Evolutionary conservation across 2,888 invertebrate genomes (phyloP), one percentile per base, ranked within the genome.

Genomic region (Agriopis aurantiaria): DNA sequence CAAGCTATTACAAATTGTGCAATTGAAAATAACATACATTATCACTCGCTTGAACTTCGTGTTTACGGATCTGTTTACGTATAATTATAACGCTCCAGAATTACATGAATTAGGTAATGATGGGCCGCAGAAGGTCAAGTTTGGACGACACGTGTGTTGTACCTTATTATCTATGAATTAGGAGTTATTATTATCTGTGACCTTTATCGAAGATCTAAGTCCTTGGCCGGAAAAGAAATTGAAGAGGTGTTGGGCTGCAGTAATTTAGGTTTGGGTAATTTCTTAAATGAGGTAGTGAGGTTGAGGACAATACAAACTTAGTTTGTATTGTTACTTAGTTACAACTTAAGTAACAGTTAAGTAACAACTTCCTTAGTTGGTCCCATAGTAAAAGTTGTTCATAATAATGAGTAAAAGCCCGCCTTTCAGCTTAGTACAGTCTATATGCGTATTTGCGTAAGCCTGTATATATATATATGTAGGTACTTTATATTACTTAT

Each of bases 111-210:
- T 62, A 17, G 43, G 43, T 74, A 74, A 69, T 69, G 65, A 69
- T 62, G 59, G 71, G 58, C 58, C 57, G 62, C 41, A 53, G 46
- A 51, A 69, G 73, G 73, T 73, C 73, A 73, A 71, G 73, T 75
- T 75, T 61, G 58, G 49, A 60, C 23, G 56, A 53, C 67, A 59
- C 59, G 59, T 60, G 62, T 57, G 52, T 33, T 49, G 49, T 45
- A 33, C 40, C 51, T 58, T 48, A 62, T 63, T 68, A 59, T 61
- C 61, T 58, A 45, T 57, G 49, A 48, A 57, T 66, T 51, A 52
- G 45, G 48, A 17, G 62, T 55, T 61, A 68, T 71, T 66, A 48
- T 60, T 11, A 55, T 43, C 33, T 56, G 12, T 67, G 71, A 56
- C 64, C 61, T 69, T 48, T 48, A 4, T 45, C 0, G 49, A 53